Evolutionary conservation across 2,797 vertebrate species (phyloP), one percentile per base, ranked within the genome.

Genomic region (Protosalanx chinensis): DNA sequence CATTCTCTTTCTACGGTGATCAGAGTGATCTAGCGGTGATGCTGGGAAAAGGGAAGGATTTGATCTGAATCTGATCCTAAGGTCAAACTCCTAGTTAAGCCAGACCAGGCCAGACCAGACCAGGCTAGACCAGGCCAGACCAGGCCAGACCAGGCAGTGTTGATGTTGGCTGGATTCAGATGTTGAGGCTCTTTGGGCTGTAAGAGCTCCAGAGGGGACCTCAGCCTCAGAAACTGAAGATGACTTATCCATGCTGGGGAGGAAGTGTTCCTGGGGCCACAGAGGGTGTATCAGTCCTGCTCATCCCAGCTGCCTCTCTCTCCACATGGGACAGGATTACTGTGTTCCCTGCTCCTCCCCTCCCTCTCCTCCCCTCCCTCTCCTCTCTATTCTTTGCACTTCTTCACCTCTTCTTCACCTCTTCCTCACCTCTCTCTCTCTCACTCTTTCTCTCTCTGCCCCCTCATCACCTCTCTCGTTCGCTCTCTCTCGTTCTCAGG

Each of bases 161-260:
- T 81, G 79, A 70, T 84, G 71, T 68, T 81, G 74, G 23, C n/a
- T 67, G 15, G 51, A 56, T 18, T 16, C 15, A 18, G 51, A n/a
- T 10, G 62, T 1, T 2, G 15, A 18, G 15, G 18, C 51, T 56
- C 15, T 16, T 16, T 3, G 77, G 79, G 81, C 84, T 84, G 81
- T 72, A 79, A 83, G 83, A 73, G 15, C 6, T 16, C 51, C 15
- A 16, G 51, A 82, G 76, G 86, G 70, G 76, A 74, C 78, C 77
- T 88, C 84, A 91, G 88, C 89, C 85, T 79, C 82, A 90, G 85
- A 91, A 91, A 92, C 90, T 91, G 91, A 91, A 92, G 92, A 92
- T 93, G 90, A 91, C 92, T 92, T 91, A 91, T 88, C 75, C 79
- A 72, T 82, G 77, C 81, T 81, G 79, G 79, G 85, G 77, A 83